Conservation (phyloP, 2,113 vertebrate genomes). For the Passer montanus region DNA sequence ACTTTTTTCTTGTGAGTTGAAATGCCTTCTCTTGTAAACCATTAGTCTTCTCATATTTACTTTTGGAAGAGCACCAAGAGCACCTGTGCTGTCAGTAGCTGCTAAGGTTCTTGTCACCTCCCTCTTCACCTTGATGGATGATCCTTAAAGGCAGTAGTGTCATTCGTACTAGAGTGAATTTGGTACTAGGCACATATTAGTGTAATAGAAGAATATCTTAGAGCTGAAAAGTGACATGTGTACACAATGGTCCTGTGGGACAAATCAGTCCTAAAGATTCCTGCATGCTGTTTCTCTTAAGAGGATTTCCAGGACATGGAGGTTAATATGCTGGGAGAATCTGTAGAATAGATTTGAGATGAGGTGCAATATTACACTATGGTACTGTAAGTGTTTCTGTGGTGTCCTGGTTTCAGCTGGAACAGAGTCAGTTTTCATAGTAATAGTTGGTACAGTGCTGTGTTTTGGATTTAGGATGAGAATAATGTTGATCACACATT, state of each 20-base stretch:
- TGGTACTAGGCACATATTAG: fast-evolving
- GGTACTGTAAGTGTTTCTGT: background rate
- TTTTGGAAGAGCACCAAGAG: background rate
- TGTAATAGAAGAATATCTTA: background rate
- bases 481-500: background rate
- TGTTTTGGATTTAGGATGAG: background rate
- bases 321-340: background rate
- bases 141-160: background rate
- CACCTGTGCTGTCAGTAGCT: background rate
- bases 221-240: background rate
- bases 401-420: background rate
- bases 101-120: background rate
- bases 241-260: background rate
- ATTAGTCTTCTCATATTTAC: background rate
- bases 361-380: background rate
- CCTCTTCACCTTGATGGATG: background rate
- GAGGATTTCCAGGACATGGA: background rate
- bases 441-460: background rate
- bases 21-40: background rate
- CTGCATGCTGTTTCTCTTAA: background rate
- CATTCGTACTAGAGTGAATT: background rate
- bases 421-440: background rate
- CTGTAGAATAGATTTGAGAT: background rate
- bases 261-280: background rate
- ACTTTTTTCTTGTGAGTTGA: background rate